phyloP scores from a whole-genome alignment of 2,888 invertebrate genomes.

The Hylaea fasciaria region DNA sequence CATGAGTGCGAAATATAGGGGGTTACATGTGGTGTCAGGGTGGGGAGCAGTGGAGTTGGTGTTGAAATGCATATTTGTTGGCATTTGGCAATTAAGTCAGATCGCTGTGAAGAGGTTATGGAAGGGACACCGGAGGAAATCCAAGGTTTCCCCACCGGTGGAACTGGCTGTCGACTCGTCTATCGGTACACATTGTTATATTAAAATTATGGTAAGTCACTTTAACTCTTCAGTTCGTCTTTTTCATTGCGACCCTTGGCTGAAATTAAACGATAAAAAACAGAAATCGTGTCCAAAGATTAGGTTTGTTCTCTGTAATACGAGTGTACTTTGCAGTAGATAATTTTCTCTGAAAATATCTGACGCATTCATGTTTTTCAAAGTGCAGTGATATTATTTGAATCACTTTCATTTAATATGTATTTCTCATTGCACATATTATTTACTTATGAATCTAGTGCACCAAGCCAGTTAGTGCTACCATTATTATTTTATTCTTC shows the following conservation, averaged over 20 bases:
- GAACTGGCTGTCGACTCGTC: conserved; percentile 75
- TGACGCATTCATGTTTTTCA: neutral
- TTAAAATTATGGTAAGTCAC: conserved; percentile 74
- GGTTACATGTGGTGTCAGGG: conserved; percentile 68
- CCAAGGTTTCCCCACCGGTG: conserved; percentile 56
- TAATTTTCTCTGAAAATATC: neutral
- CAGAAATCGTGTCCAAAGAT: too few relatives aligned
- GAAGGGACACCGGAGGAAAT: conserved; percentile 72
- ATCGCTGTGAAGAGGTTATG: conserved; percentile 69
- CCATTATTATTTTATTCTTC: too few relatives aligned
- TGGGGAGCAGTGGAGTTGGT: conserved; percentile 73
- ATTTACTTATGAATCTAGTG: too few relatives aligned
- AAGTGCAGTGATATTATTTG: neutral
- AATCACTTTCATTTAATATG: neutral
- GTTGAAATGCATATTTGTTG: conserved; percentile 66
- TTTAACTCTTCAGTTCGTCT: neutral
- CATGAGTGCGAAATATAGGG: conserved; percentile 67
- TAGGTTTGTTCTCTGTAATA: too few relatives aligned
- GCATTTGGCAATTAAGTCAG: conserved; percentile 71
- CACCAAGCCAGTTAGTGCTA: too few relatives aligned
- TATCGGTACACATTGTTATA: conserved; percentile 76
- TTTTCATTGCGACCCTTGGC: too few relatives aligned
- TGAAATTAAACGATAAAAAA: too few relatives aligned
- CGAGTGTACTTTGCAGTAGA: too few relatives aligned
- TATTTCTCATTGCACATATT: too few relatives aligned